Base-by-base conservation (phyloP, 2,797 vertebrate genomes). In the Lacerta agilis region DNA sequence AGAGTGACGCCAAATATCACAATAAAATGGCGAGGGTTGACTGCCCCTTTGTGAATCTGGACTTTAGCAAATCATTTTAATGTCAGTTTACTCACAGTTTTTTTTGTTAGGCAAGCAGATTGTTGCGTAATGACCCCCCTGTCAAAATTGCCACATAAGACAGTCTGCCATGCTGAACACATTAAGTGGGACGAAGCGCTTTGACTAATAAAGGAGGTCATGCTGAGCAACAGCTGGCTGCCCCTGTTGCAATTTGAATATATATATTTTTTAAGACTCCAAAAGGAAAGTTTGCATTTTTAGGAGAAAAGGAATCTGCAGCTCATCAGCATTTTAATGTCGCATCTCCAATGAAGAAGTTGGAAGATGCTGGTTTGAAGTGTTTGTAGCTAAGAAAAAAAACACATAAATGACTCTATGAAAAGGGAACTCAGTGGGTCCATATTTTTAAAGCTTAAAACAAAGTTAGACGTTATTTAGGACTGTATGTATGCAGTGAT, bases 41-140 rank as follows among this genome's bases (percentile, higher is more conserved):
- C n/a, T 81, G 41, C 69, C 78, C 49, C 78, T 15, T 89, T 85
- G 58, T 85, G 79, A 85, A 71, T 84, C 66, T 1, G 13, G 66
- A 83, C 87, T 92, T 89, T 49, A 90, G 87, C 88, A 90, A 88
- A 90, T 91, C 92, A 1, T 80, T 83, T 87, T 18, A 9, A 73
- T 69, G 27, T 18, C 1, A 80, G 58, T n/a, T 88, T 84, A 85
- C 85, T 84, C 83, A 75, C 38, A 41, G 71, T 15, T 55, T 55
- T 93, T 89, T 81, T 41, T 84, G 77, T 64, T 91, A 91, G 88
- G 45, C 67, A 90, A 89, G 71, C 58, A 9, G n/a, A 45, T 18
- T 87, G 36, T 83, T 85, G 77, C 83, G 49, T 85, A 86, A 75
- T 90, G 88, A 85, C 72, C 0, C 1, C 1, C n/a, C 81, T 79